These are phyloP conservation scores for Drosophila neoperkinsi DNA, from an alignment of 2,888 invertebrate species.

Conservation along the genomic window DNA sequence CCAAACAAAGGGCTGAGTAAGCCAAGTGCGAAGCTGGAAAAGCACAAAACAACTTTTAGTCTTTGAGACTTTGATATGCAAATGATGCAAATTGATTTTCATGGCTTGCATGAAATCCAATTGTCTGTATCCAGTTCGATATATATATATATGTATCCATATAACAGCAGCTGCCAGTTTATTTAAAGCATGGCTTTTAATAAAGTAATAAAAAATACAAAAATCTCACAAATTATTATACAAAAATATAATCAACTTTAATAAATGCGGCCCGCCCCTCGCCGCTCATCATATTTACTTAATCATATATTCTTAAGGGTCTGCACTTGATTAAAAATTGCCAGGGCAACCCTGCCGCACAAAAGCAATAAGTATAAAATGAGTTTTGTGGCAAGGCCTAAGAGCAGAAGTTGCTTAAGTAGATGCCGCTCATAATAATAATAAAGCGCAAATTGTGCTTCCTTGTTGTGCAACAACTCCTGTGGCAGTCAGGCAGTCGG, in stretches of 20 bases:
- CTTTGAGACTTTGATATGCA: slow-evolving; percentile 1
- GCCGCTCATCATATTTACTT: slow-evolving; percentile 2
- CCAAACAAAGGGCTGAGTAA: not conserved
- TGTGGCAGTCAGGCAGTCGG: slow-evolving; percentile 1
- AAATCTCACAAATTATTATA: not conserved
- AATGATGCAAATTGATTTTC: not conserved
- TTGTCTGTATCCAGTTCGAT: slow-evolving; percentile 8
- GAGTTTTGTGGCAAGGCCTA: slow-evolving; percentile 5
- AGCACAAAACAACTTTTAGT: not conserved
- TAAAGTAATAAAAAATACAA: no score
- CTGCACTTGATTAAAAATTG: slow-evolving; percentile 58
- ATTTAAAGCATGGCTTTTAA: not conserved
- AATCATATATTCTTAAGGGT: slow-evolving; percentile 18
- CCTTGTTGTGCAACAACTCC: slow-evolving; percentile 55
- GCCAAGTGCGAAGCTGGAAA: slow-evolving; percentile 30
- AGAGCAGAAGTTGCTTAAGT: slow-evolving; percentile 2
- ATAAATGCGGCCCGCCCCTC: not conserved
- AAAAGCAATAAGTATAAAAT: slow-evolving; percentile 9
- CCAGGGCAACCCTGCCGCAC: slow-evolving; percentile 40
- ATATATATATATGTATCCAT: not conserved
- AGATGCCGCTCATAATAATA: slow-evolving; percentile 27
- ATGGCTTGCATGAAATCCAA: slow-evolving; percentile 16
- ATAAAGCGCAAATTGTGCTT: slow-evolving; percentile 62
- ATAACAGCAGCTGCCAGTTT: not conserved
- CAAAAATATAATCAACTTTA: not conserved